Evolutionary conservation across 2,888 invertebrate genomes (phyloP).

Genomic region (Plagiodera versicolora): DNA sequence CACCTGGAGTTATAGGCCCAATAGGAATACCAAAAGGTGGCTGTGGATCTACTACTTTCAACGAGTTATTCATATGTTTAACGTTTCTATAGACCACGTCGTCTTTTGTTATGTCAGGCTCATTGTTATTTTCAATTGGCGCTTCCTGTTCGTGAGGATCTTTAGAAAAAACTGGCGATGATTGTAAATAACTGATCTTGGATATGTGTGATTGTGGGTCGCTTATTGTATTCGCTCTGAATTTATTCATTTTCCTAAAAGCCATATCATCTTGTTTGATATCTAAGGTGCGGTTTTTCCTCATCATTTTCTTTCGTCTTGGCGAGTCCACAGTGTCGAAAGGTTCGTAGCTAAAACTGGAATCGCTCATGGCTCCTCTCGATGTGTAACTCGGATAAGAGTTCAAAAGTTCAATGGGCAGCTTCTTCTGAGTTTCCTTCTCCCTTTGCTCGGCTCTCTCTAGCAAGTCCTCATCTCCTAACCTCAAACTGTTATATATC

Average conservation of each 20-base stretch:
- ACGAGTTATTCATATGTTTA: slow-evolving; percentile 72
- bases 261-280: slow-evolving; percentile 80
- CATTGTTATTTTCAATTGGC: slow-evolving; percentile 49
- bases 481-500: slow-evolving; percentile 85
- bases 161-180: slow-evolving; percentile 67
- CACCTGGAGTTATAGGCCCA: slow-evolving; percentile 78
- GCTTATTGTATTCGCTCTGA: slow-evolving; percentile 57
- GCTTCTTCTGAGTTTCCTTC: slow-evolving; percentile 49
- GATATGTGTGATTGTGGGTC: slow-evolving; percentile 57
- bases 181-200: slow-evolving; percentile 68
- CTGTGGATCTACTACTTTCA: slow-evolving; percentile 77
- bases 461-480: slow-evolving; percentile 79
- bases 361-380: slow-evolving; percentile 52
- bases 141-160: slow-evolving; percentile 54
- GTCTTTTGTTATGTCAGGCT: slow-evolving; percentile 81
- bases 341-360: slow-evolving; percentile 52
- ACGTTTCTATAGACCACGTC: slow-evolving; percentile 84
- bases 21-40: slow-evolving; percentile 90
- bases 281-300: slow-evolving; percentile 62
- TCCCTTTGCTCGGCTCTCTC: slow-evolving; percentile 79
- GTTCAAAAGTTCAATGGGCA: slow-evolving; percentile 38
- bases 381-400: slow-evolving; percentile 39
- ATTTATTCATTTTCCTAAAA: slow-evolving; percentile 70
- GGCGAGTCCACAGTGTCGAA: slow-evolving; percentile 48
- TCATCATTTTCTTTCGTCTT: slow-evolving; percentile 42